Evolutionary conservation across 2,797 vertebrate genomes (phyloP).

Genomic region (Furcifer pardalis): DNA sequence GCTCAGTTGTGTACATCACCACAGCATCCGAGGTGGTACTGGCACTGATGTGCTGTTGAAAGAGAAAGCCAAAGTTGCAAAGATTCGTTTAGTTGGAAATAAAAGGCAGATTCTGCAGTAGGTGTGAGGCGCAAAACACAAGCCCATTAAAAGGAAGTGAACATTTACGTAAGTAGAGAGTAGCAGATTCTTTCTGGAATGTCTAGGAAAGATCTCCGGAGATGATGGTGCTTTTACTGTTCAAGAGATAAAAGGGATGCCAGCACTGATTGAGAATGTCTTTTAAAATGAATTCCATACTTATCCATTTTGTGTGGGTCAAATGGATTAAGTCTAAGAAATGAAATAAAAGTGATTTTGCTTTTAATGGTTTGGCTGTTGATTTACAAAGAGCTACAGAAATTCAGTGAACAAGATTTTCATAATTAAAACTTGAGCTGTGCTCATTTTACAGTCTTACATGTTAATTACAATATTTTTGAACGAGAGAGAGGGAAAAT

Average conservation of each 20-base stretch:
- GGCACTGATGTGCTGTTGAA: too few species aligned
- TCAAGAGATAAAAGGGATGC: too few species aligned
- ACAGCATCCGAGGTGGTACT: not conserved
- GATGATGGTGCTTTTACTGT: not conserved
- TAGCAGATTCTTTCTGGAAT: not conserved
- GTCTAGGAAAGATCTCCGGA: not conserved
- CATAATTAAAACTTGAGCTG: not conserved
- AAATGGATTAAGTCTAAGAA: not conserved
- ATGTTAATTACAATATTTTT: not conserved
- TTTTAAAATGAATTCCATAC: not conserved
- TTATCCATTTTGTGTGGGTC: not conserved
- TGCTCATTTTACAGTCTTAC: too few species aligned
- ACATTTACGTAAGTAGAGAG: not conserved
- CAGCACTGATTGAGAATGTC: not conserved
- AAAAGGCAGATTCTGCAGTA: not conserved
- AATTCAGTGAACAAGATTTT: not conserved
- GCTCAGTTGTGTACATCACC: not conserved
- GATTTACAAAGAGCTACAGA: not conserved
- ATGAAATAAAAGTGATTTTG: not conserved
- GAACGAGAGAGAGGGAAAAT: not conserved
- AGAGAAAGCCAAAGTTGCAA: too few species aligned
- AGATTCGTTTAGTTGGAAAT: too few species aligned
- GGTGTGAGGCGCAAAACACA: too few species aligned
- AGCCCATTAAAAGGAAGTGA: not conserved
- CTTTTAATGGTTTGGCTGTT: not conserved